These are phyloP conservation scores for Tachina lurida DNA, from an alignment of 2,888 invertebrate genomes.

Conservation along the genomic window DNA sequence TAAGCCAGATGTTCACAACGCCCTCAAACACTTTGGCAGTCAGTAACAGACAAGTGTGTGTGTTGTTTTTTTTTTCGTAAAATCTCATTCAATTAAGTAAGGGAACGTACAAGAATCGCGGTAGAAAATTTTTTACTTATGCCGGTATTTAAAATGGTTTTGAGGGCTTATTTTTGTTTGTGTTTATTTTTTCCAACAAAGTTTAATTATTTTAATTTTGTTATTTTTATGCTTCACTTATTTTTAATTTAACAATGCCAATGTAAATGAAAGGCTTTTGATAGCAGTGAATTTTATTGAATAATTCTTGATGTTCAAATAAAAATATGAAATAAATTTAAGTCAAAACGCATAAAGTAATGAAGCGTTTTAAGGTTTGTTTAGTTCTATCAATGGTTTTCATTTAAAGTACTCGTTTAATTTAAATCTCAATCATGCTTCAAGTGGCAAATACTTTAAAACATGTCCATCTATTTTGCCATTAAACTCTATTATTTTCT, in stretches of 20 bases:
- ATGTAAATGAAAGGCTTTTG: background rate
- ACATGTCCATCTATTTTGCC: background rate
- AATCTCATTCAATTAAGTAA: background rate
- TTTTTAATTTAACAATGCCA: slow-evolving; percentile 1
- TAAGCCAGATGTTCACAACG: slow-evolving; percentile 49
- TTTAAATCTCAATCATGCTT: background rate
- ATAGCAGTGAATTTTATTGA: no score
- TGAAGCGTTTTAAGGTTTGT: background rate
- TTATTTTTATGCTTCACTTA: background rate
- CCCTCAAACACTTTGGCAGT: slow-evolving; percentile 7
- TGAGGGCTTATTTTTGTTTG: background rate
- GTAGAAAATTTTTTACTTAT: slow-evolving; percentile 23
- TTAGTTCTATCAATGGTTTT: background rate
- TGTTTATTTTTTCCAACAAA: background rate
- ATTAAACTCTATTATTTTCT: slow-evolving; percentile 2
- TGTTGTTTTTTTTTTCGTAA: background rate
- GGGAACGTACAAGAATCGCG: background rate
- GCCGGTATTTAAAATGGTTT: slow-evolving; percentile 24
- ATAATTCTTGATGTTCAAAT: no score
- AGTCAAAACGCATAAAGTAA: no score
- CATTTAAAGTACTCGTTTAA: background rate
- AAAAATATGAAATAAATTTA: no score
- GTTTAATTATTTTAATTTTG: slow-evolving; percentile 1
- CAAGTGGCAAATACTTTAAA: background rate
- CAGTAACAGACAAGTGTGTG: slow-evolving; percentile 1